phyloP scores from a whole-genome alignment of 2,113 vertebrate genomes.

The Anhinga rufa region DNA sequence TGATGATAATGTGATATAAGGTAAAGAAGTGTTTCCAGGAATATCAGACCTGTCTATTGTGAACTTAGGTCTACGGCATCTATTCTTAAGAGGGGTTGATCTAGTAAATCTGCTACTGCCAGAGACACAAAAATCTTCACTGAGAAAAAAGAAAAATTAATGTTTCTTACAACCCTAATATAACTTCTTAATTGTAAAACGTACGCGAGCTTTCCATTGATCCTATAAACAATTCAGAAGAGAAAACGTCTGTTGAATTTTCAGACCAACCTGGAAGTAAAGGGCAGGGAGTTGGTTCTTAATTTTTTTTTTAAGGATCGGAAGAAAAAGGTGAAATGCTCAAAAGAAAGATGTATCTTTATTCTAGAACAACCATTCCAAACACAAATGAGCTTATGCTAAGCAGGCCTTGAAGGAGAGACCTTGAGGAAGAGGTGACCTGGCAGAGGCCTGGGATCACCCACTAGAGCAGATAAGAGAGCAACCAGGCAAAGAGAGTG shows the following conservation, averaged over 20 bases:
- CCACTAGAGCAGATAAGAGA: neutral
- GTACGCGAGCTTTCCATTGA: neutral
- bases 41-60: neutral
- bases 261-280: neutral
- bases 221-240: neutral
- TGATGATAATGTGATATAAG: neutral
- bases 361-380: neutral
- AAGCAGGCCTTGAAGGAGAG: neutral
- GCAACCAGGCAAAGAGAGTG: neutral
- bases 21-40: neutral
- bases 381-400: neutral
- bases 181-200: neutral
- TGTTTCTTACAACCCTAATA: neutral
- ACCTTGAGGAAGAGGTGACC: neutral
- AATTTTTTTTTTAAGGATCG: neutral
- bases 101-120: neutral
- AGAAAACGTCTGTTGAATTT: neutral
- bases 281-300: neutral
- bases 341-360: neutral
- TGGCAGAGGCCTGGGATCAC: neutral
- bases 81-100: neutral
- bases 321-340: neutral
- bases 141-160: neutral
- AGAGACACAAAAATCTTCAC: neutral
- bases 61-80: neutral